phyloP scores from a whole-genome alignment of 2,888 invertebrate species.

The Maniola hyperantus region DNA sequence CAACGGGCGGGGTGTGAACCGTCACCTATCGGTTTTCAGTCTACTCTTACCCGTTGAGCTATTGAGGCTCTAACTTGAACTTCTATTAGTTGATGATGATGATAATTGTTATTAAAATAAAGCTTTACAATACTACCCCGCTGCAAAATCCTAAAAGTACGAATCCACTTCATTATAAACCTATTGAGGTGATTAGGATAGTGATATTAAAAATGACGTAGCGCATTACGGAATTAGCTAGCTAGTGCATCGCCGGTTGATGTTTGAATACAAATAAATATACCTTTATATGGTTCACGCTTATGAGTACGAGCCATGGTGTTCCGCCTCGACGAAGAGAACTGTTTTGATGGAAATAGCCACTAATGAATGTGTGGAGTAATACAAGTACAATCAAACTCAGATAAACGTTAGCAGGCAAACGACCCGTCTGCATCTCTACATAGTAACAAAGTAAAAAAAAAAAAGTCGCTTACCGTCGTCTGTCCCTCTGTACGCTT shows the following conservation, averaged over 20 bases:
- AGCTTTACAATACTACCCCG: no score
- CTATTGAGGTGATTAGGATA: neutral
- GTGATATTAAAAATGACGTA: slow-evolving; percentile 7
- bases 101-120: no score
- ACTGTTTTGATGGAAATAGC: slow-evolving; percentile 57
- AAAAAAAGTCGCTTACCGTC: no score
- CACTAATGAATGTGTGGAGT: slow-evolving; percentile 62
- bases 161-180: neutral
- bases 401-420: neutral
- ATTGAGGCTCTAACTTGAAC: no score
- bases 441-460: no score
- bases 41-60: no score
- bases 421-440: no score
- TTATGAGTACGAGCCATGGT: slow-evolving; percentile 21
- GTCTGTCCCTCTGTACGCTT: no score
- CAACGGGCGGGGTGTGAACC: no score
- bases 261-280: slow-evolving; percentile 41
- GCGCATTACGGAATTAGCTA: slow-evolving; percentile 4
- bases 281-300: slow-evolving; percentile 44
- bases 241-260: slow-evolving; percentile 28
- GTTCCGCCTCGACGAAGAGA: slow-evolving; percentile 55
- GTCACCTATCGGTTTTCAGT: no score
- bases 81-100: no score
- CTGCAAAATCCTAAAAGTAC: neutral
- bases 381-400: slow-evolving; percentile 17